Evolutionary conservation across 2,888 invertebrate species (phyloP), one percentile per base, ranked within the genome.

Genomic region (Thumatha senex): DNA sequence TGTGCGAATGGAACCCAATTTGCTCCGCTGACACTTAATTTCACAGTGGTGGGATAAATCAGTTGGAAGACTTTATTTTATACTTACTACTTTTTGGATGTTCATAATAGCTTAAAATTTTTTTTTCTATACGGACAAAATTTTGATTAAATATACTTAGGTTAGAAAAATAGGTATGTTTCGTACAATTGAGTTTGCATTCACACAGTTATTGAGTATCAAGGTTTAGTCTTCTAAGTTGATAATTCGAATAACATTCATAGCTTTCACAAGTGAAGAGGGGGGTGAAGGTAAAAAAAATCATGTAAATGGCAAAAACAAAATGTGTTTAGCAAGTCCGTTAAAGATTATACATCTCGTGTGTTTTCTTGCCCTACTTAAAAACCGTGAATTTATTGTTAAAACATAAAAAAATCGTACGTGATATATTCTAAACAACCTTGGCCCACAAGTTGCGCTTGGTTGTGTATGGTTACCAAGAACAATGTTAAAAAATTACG

Each of bases 391-490:
- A 67, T 65, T 65, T 68, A 63, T 61, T 56, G 63, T 63, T 61
- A 53, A 60, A 60, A 56, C 45, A 54, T 52, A 54, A 61, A 62
- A 61, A 63, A 63, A 54, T 24, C 51, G 63, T 72, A 77, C 78
- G 74, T 76, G 73, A 77, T 73, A 72, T 67, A 58, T 64, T 54
- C 67, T 60, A 57, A 57, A 48, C 58, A 71, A 63, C 82, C 82
- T 82, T 81, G 83, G 78, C 81, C 80, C 56, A 72, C 65, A 76
- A 80, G 80, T 77, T 67, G 73, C 77, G 78, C 72, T 74, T 43
- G 41, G 55, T 61, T 58, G 45, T 57, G 48, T 58, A 55, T 56
- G 43, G 46, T 51, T 60, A 48, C 42, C 12, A 42, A 67, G 59
- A 62, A 62, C 61, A 54, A 56, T 51, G 51, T 47, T 43, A 46